Evolutionary conservation across 2,888 invertebrate genomes (phyloP).

Genomic region (Nezara viridula): DNA sequence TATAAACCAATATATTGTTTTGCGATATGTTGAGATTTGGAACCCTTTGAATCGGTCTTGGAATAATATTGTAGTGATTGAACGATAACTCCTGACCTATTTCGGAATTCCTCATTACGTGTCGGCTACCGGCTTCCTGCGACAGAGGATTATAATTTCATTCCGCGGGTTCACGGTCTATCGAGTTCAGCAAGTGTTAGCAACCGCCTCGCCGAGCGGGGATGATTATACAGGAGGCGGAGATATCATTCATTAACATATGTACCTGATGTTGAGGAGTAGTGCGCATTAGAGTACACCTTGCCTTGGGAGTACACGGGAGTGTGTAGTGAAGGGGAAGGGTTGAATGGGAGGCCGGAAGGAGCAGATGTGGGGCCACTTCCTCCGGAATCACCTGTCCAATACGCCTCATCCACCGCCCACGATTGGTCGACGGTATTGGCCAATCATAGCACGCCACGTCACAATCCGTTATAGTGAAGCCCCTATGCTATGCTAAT

Average conservation of each 20-base stretch:
- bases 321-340: background rate
- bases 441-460: background rate
- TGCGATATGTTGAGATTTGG: no score
- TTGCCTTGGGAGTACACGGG: background rate
- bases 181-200: background rate
- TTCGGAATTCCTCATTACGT: background rate
- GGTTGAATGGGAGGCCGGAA: constrained; percentile 24
- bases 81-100: background rate
- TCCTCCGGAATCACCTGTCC: constrained; percentile 47
- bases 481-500: constrained; percentile 29
- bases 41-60: no score
- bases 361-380: constrained; percentile 33
- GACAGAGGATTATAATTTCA: background rate
- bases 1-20: no score
- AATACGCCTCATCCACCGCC: constrained; percentile 3
- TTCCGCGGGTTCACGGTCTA: background rate
- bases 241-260: background rate
- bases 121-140: background rate
- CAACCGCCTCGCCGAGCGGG: background rate
- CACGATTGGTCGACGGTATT: background rate
- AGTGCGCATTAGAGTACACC: constrained; percentile 28
- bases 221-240: background rate
- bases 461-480: constrained; percentile 1
- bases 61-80: background rate
- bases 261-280: constrained; percentile 26